Percentiles rank a stretch among this genome's conserved stretches.
Conservation (phyloP, 2,113 vertebrate species). For the Dolichallabes microphthalmus region DNA sequence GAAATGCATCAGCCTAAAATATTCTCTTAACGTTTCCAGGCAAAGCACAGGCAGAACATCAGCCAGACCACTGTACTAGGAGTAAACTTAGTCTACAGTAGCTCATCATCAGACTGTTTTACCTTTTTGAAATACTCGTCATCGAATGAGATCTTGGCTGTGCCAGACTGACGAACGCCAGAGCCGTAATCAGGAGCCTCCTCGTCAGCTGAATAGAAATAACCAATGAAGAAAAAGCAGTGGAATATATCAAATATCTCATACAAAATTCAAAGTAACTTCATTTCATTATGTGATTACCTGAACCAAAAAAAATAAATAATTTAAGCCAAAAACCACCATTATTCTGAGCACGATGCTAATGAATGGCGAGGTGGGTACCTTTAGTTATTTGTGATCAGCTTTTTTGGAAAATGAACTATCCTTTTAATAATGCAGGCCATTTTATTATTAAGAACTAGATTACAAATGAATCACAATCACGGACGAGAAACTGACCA, state of each 20-base stretch:
- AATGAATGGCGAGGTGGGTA: not conserved
- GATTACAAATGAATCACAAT: not conserved
- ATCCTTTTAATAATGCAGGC: not conserved
- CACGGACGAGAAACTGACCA: not conserved
- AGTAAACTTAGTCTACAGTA: not conserved
- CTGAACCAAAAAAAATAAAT: not conserved
- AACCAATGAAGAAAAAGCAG: not conserved
- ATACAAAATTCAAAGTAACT: not conserved
- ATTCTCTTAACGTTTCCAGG: not conserved
- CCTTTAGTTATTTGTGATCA: not conserved
- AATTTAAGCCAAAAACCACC: not conserved
- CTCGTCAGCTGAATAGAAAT: slow-evolving; percentile 80
- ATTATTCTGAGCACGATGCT: not conserved
- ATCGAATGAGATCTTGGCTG: slow-evolving; percentile 97
- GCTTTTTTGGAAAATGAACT: not conserved
- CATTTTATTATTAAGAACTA: not conserved
- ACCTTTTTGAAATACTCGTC: slow-evolving; percentile 96
- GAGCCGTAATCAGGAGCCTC: slow-evolving; percentile 98
- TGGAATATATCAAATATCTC: not conserved
- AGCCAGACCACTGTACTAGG: not conserved
- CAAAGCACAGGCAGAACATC: not conserved
- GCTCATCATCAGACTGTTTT: slow-evolving; percentile 23
- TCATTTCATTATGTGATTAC: not conserved
- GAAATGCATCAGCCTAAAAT: not conserved
- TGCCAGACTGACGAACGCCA: slow-evolving; percentile 95